Percentiles rank a stretch among this genome's conserved stretches.
Evolutionary conservation across 2,113 vertebrate species (phyloP).

Genomic region (Candoia aspera): DNA sequence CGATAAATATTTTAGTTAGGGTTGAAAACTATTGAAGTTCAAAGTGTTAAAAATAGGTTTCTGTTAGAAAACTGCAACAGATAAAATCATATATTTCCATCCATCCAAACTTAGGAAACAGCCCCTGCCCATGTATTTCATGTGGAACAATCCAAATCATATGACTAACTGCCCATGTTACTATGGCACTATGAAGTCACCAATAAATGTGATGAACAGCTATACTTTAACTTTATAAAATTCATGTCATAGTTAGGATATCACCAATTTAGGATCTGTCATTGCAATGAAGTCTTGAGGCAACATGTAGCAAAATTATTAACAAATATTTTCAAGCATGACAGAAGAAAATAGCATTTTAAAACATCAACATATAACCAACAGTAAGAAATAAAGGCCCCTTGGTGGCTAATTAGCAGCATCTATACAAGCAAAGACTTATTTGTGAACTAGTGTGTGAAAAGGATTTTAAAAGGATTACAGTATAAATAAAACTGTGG

Average conservation of each 20-base stretch:
- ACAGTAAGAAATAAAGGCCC: neutral
- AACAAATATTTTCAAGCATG: neutral
- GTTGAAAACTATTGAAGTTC: constrained; percentile 31
- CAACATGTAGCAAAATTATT: neutral
- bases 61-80: neutral
- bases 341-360: neutral
- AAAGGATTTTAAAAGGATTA: neutral
- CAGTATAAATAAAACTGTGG: neutral
- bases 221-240: neutral
- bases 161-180: neutral
- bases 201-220: neutral
- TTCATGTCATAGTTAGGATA: neutral
- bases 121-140: neutral
- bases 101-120: neutral
- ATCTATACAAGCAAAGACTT: neutral
- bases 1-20: neutral
- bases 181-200: neutral
- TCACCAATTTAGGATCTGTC: constrained; percentile 1
- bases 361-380: neutral
- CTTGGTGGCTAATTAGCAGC: constrained; percentile 5
- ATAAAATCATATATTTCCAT: neutral
- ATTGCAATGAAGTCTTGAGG: neutral
- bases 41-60: constrained; percentile 13
- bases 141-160: neutral
- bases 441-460: neutral